These are phyloP conservation scores for Synaphobranchus kaupii DNA, from an alignment of 2,797 vertebrate species.

Conservation along the genomic window DNA sequence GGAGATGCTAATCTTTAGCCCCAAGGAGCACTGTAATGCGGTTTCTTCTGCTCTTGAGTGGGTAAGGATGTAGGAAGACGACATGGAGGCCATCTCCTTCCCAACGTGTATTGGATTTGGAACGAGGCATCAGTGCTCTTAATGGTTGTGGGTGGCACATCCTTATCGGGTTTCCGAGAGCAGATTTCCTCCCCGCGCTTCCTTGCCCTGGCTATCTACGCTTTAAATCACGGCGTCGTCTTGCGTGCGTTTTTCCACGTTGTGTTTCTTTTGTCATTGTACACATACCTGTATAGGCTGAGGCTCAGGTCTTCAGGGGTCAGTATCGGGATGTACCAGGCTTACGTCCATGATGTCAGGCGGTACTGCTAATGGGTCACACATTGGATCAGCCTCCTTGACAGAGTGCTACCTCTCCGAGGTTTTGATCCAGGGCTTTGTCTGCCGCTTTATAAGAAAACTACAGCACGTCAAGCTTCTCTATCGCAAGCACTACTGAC, in stretches of 20 bases:
- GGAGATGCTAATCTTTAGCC: slow-evolving; percentile 69
- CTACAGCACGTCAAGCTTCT: too few species aligned
- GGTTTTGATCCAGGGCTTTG: slow-evolving; percentile 6
- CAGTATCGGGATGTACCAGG: neutral
- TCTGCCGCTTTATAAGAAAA: too few species aligned
- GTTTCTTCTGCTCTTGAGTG: slow-evolving; percentile 58
- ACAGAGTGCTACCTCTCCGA: neutral
- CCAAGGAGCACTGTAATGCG: slow-evolving; percentile 55
- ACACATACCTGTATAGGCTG: slow-evolving; percentile 19
- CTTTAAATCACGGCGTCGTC: slow-evolving; percentile 52
- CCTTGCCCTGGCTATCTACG: slow-evolving; percentile 34
- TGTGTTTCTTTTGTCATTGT: slow-evolving; percentile 6
- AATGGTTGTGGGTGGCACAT: slow-evolving; percentile 51
- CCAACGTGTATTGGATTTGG: slow-evolving; percentile 59
- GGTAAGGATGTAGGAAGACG: slow-evolving; percentile 46
- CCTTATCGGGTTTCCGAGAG: slow-evolving; percentile 64
- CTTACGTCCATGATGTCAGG: slow-evolving; percentile 3
- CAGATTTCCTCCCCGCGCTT: slow-evolving; percentile 38
- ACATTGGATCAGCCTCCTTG: neutral
- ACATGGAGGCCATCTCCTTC: slow-evolving; percentile 38
- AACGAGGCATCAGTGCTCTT: slow-evolving; percentile 52
- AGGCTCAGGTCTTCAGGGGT: neutral
- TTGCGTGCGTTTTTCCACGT: slow-evolving; percentile 16
- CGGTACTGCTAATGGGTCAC: neutral
- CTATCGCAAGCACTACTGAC: too few species aligned